Evolutionary conservation across 2,888 invertebrate species (phyloP).

Genomic region (Nephrotoma appendiculata): DNA sequence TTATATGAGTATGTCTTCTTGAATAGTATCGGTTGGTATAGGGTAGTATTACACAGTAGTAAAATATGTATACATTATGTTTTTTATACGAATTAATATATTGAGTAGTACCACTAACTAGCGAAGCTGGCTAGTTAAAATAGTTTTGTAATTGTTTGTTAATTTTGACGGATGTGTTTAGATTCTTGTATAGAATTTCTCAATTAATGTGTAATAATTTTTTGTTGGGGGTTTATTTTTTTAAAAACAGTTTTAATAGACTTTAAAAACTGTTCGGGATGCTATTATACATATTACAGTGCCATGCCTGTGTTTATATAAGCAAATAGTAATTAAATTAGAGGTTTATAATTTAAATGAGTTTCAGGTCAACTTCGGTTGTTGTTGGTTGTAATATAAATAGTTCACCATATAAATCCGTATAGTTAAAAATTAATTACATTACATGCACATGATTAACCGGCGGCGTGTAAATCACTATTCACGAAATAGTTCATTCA

Average conservation of each 20-base stretch:
- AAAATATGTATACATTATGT: neutral
- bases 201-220: neutral
- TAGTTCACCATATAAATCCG: neutral
- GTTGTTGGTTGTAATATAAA: neutral
- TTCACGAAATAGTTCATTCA: neutral
- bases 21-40: neutral
- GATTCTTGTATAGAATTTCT: neutral
- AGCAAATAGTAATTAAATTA: neutral
- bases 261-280: neutral
- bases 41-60: neutral
- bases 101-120: neutral
- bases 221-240: neutral
- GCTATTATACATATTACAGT: neutral
- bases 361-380: neutral
- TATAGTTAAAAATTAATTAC: neutral
- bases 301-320: neutral
- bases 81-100: neutral
- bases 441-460: neutral
- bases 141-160: neutral
- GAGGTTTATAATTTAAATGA: neutral
- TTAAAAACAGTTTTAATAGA: neutral
- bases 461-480: neutral
- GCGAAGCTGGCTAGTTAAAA: neutral
- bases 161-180: neutral
- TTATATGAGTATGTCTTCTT: too few relatives aligned